A percentile compares a stretch with the other conserved stretches of the same genome.
Evolutionary conservation across 2,888 invertebrate species (phyloP).

Genomic region (Xylocampa areola): DNA sequence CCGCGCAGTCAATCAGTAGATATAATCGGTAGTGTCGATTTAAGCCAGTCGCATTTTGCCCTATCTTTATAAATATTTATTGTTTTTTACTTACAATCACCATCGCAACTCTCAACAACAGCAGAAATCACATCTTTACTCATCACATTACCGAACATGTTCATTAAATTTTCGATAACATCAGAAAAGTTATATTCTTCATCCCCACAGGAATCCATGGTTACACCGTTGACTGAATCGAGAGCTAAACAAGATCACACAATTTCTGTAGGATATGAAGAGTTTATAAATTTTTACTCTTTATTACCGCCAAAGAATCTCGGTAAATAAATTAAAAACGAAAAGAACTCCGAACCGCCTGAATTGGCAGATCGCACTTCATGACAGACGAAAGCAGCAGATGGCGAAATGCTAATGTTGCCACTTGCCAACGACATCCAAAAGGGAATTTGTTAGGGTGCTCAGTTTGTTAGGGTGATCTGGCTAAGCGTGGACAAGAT

Average conservation of each 20-base stretch:
- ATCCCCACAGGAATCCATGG: constrained; percentile 45
- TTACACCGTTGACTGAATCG: constrained; percentile 6
- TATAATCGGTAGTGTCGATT: constrained; percentile 11
- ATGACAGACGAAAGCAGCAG: too few species aligned
- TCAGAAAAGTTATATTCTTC: constrained; percentile 55
- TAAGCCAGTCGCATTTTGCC: constrained; percentile 11
- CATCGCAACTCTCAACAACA: constrained; percentile 77
- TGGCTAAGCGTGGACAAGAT: too few species aligned
- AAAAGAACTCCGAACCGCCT: too few species aligned
- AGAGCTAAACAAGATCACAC: constrained; percentile 1
- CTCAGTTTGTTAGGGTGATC: too few species aligned
- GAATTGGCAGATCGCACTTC: too few species aligned
- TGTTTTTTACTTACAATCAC: constrained; percentile 78
- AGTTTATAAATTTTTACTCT: constrained; percentile 11
- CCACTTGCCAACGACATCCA: too few species aligned
- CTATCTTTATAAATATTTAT: background rate
- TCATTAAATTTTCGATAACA: constrained; percentile 70
- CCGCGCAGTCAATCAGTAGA: constrained; percentile 32
- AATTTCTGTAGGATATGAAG: background rate
- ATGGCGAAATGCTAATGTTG: too few species aligned
- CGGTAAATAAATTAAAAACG: too few species aligned
- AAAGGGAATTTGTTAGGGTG: too few species aligned
- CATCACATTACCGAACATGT: constrained; percentile 76
- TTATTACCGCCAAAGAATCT: too few species aligned
- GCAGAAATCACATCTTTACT: constrained; percentile 73